Conservation (phyloP, 2,888 invertebrate species). For the Caprella mutica region DNA sequence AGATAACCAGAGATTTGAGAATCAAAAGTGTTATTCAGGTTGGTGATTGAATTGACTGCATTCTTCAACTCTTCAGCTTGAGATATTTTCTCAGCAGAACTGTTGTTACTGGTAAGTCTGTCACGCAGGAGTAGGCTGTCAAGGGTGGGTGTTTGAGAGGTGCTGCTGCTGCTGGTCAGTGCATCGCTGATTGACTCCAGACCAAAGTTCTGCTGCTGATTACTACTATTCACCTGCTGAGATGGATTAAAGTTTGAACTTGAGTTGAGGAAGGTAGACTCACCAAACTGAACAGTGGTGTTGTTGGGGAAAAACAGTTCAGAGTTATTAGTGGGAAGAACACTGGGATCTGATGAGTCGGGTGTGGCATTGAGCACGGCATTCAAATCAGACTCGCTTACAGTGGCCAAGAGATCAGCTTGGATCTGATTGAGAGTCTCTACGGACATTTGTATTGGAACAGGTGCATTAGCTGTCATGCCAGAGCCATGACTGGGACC, state of each 20-base stretch:
- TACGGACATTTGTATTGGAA: constrained; percentile 33
- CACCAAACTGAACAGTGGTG: constrained; percentile 6
- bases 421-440: constrained; percentile 33
- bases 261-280: constrained; percentile 4
- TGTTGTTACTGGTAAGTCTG: too few relatives aligned
- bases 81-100: too few relatives aligned
- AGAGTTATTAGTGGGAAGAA: constrained; percentile 32
- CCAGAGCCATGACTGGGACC: constrained; percentile 5
- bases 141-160: too few relatives aligned
- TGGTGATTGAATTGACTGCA: constrained; percentile 31
- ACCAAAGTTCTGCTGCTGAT: too few relatives aligned
- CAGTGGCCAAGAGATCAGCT: constrained; percentile 31
- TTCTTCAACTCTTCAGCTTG: constrained; percentile 30
- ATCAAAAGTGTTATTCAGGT: constrained; percentile 21
- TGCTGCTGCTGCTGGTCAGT: too few relatives aligned
- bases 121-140: too few relatives aligned
- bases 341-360: constrained; percentile 28
- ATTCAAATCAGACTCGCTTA: constrained; percentile 34
- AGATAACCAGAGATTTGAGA: constrained; percentile 16
- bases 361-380: constrained; percentile 34
- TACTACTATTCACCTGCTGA: too few relatives aligned
- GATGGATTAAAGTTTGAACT: too few relatives aligned
- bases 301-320: constrained; percentile 2
- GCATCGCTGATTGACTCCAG: too few relatives aligned
- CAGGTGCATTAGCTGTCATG: constrained; percentile 27